Evolutionary conservation across 1,140 invertebrate genomes (phyloP), one percentile per base, ranked within the genome.

Genomic region (Amyelois transitella): DNA sequence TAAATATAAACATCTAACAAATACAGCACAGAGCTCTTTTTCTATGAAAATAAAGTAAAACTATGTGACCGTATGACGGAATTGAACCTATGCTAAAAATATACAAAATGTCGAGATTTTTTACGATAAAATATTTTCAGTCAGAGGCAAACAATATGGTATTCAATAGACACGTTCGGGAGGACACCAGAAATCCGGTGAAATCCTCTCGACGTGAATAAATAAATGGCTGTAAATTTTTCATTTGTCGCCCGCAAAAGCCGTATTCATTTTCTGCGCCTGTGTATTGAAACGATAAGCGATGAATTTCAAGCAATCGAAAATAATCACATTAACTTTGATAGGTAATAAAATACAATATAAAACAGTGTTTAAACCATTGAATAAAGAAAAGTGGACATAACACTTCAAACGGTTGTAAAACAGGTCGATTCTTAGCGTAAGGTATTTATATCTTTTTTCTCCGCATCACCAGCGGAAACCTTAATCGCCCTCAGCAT

Each of bases 401-500:
- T 45, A 18, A 44, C 24, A 18, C n/a, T 17, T 44, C 48, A 44
- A 53, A 59, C 32, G 21, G 14, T 59, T 44, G 2, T 43, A 55
- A 21, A 20, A 55, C 44, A 38, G 17, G 12, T 14, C 5, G 21
- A 47, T 20, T 54, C 56, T 45, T 57, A 44, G 54, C 44, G 44
- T 50, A 62, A 73, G n/a, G 32, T 38, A 48, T 56, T 68, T 81
- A 81, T 77, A 75, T 73, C 67, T 72, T 75, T 71, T 70, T 62
- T 67, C 69, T 58, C 66, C 55, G 56, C 52, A 57, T 60, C 61
- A 62, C 70, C 38, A 64, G 60, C 69, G 66, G 72, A 76, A 76
- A 69, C 72, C 65, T 81, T 82, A 83, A 85, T 86, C 81, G 83
- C 72, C 64, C 59, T 61, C 55, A 76, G 73, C 74, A 79, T 77